These are phyloP conservation scores for Pocillopora verrucosa DNA, from an alignment of 64 coral and sea anemone species.

Conservation along the genomic window DNA sequence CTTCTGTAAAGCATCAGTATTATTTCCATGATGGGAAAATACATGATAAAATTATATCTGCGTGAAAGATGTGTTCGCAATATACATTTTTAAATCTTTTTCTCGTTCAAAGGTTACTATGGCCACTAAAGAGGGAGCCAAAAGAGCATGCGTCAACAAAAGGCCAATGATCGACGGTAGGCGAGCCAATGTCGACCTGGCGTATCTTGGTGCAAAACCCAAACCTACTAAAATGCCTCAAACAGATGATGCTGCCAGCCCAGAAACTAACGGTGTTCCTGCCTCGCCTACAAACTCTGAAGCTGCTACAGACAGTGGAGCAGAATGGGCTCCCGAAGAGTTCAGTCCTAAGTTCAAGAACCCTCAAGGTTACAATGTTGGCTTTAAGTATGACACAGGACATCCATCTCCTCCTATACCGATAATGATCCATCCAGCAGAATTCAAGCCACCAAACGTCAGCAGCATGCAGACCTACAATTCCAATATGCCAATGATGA, in stretches of 20 bases:
- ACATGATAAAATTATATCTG: too few species aligned
- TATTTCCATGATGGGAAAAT: too few species aligned
- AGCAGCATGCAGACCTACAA: neutral
- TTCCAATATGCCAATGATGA: neutral
- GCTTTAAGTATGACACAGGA: neutral
- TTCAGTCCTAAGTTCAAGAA: neutral
- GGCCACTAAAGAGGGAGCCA: conserved; percentile 67
- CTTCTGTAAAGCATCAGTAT: too few species aligned
- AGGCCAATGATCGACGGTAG: conserved; percentile 77
- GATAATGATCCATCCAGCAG: neutral
- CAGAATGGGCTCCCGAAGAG: neutral
- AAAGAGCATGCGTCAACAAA: conserved; percentile 69
- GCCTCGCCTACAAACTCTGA: neutral
- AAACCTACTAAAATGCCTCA: conserved; percentile 26
- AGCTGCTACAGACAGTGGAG: neutral
- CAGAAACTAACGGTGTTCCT: neutral
- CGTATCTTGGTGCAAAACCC: conserved; percentile 68
- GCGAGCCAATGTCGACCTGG: conserved; percentile 67
- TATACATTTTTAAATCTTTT: neutral
- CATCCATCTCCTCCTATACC: neutral
- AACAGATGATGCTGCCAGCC: neutral
- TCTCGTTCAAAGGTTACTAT: conserved; percentile 76
- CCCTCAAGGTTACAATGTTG: neutral
- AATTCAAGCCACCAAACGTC: neutral
- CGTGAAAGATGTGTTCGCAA: neutral